Percentiles rank a stretch among this genome's conserved stretches.
Evolutionary conservation across 2,113 vertebrate species (phyloP).

Genomic region (Burhinus bistriatus): DNA sequence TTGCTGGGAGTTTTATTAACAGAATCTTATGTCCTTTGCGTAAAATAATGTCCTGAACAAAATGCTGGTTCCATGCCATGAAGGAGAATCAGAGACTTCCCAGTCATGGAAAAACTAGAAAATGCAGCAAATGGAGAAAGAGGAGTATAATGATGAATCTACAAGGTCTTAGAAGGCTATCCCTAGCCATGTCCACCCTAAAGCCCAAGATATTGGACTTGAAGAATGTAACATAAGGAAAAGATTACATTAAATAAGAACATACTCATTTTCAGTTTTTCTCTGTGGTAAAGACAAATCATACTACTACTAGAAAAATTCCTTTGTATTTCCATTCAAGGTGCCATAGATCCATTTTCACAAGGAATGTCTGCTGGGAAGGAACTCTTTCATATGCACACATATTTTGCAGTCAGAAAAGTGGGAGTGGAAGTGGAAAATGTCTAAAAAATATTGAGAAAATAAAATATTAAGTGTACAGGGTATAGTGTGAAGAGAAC

Average conservation of each 20-base stretch:
- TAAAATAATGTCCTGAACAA: not conserved
- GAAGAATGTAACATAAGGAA: not conserved
- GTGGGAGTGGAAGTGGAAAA: not conserved
- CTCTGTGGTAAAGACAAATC: not conserved
- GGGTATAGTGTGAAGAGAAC: not conserved
- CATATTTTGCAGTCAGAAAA: not conserved
- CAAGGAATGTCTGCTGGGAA: not conserved
- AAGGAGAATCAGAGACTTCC: not conserved
- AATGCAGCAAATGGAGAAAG: not conserved
- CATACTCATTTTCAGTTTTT: not conserved
- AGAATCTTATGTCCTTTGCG: not conserved
- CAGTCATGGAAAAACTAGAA: not conserved
- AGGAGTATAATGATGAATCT: not conserved
- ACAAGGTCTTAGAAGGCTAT: not conserved
- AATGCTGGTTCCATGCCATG: not conserved
- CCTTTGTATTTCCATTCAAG: not conserved
- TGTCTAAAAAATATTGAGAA: not conserved
- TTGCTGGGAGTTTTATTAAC: not conserved
- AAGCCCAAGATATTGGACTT: not conserved
- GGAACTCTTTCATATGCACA: not conserved
- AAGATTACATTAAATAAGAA: not conserved
- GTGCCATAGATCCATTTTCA: not conserved
- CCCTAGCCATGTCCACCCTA: not conserved
- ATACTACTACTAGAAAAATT: not conserved
- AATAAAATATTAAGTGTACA: not conserved